Evolutionary conservation across 2,797 vertebrate species (phyloP).

Genomic region (Ataeniobius toweri): DNA sequence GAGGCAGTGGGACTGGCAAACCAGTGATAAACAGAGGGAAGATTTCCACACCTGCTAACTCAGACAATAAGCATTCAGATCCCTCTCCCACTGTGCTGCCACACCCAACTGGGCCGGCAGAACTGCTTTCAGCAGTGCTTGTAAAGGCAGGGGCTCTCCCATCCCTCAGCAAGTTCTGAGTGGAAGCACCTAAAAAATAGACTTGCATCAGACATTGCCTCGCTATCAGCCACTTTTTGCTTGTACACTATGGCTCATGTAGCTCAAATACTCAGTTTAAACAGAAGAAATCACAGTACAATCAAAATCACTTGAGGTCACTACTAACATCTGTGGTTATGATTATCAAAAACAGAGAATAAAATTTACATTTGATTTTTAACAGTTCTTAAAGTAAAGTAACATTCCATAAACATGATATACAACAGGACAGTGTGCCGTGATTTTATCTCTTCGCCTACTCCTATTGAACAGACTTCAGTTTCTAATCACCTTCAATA

Average conservation of each 20-base stretch:
- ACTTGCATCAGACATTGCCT: conserved; percentile 28
- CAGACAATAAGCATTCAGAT: conserved; percentile 66
- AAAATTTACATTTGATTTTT: conserved; percentile 8
- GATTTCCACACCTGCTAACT: conserved; percentile 55
- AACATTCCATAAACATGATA: conserved; percentile 27
- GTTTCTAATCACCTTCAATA: conserved; percentile 9
- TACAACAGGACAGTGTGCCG: neutral
- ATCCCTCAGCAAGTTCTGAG: conserved; percentile 78
- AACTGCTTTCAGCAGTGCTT: conserved; percentile 81
- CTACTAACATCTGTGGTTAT: conserved; percentile 39
- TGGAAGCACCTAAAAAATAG: conserved; percentile 15
- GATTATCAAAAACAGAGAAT: conserved; percentile 3
- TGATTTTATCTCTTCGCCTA: neutral
- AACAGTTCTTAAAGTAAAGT: neutral
- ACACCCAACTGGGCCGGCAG: conserved; percentile 69
- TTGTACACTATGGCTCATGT: conserved; percentile 37
- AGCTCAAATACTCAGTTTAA: conserved; percentile 11
- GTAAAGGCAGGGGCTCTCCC: conserved; percentile 80
- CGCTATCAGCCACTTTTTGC: conserved; percentile 54
- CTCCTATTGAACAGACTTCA: conserved; percentile 16
- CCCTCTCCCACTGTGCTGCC: conserved; percentile 48
- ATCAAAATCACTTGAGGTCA: conserved; percentile 47
- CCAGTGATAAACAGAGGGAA: conserved; percentile 61
- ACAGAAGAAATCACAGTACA: neutral
- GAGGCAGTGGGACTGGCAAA: conserved; percentile 51